phyloP scores from a whole-genome alignment of 2,888 invertebrate species.

The Perizoma flavofasciatum region DNA sequence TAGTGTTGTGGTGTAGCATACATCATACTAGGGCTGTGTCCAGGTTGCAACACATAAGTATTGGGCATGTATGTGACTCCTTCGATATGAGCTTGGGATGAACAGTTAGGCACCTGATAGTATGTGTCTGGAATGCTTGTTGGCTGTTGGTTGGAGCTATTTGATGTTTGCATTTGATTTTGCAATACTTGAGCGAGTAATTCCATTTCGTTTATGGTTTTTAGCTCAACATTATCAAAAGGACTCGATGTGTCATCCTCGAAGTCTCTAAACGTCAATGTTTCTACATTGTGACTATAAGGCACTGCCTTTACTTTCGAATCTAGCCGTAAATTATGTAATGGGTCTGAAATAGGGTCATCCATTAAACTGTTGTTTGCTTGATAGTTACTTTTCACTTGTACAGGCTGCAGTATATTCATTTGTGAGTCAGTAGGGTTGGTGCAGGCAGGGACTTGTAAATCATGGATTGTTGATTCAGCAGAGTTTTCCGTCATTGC shows the following conservation, averaged over 20 bases:
- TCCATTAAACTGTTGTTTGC: slow-evolving; percentile 68
- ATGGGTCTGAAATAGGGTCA: slow-evolving; percentile 68
- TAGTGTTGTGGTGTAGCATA: slow-evolving; percentile 68
- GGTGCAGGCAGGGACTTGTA: slow-evolving; percentile 49
- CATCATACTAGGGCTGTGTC: slow-evolving; percentile 62
- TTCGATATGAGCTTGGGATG: slow-evolving; percentile 68
- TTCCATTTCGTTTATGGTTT: slow-evolving; percentile 96
- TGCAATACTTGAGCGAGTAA: slow-evolving; percentile 91
- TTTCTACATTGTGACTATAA: slow-evolving; percentile 69
- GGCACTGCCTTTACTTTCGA: slow-evolving; percentile 62
- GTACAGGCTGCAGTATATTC: slow-evolving; percentile 75
- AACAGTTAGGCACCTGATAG: slow-evolving; percentile 61
- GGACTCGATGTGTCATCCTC: slow-evolving; percentile 96
- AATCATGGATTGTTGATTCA: slow-evolving; percentile 47
- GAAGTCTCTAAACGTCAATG: slow-evolving; percentile 89
- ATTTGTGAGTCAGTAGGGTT: slow-evolving; percentile 56
- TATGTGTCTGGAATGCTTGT: slow-evolving; percentile 53
- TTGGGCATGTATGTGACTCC: slow-evolving; percentile 67
- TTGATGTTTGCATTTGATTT: slow-evolving; percentile 64
- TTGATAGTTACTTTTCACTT: slow-evolving; percentile 65
- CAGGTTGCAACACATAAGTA: slow-evolving; percentile 66
- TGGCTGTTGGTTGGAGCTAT: slow-evolving; percentile 55
- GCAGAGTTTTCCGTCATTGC: slow-evolving; percentile 52
- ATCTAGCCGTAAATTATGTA: slow-evolving; percentile 65
- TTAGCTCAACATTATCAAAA: slow-evolving; percentile 96